Evolutionary conservation across 1,140 invertebrate species (phyloP).

Genomic region (Zaprionus lachaisei): DNA sequence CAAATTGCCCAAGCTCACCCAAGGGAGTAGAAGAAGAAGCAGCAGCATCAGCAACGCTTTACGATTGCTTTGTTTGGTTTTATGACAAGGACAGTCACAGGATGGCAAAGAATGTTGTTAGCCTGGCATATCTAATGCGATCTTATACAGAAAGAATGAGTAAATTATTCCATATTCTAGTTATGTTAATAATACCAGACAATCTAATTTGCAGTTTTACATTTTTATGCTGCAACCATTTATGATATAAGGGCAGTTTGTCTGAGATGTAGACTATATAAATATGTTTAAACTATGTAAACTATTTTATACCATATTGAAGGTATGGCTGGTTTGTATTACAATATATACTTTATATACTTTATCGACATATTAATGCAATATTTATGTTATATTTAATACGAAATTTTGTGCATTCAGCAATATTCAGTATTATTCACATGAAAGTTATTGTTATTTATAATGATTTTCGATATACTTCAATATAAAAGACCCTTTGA

Average conservation of each 20-base stretch:
- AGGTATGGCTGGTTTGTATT: no score
- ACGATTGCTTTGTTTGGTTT: constrained; percentile 31
- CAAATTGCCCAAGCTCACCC: neutral
- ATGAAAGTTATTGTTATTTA: neutral
- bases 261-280: neutral
- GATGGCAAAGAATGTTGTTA: neutral
- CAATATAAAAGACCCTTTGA: neutral
- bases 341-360: no score
- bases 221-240: constrained; percentile 1
- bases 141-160: neutral
- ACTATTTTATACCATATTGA: no score
- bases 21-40: neutral
- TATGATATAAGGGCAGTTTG: neutral
- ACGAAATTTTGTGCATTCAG: no score
- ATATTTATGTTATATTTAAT: no score
- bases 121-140: neutral
- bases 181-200: neutral
- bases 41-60: neutral
- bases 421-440: neutral
- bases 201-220: neutral
- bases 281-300: neutral
- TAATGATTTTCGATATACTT: neutral
- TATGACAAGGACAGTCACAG: constrained; percentile 17
- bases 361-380: no score
- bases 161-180: neutral